A percentile compares a stretch with the other conserved stretches of the same genome.
Conservation (phyloP, 1,140 invertebrate species). For the Nephotettix cincticeps region DNA sequence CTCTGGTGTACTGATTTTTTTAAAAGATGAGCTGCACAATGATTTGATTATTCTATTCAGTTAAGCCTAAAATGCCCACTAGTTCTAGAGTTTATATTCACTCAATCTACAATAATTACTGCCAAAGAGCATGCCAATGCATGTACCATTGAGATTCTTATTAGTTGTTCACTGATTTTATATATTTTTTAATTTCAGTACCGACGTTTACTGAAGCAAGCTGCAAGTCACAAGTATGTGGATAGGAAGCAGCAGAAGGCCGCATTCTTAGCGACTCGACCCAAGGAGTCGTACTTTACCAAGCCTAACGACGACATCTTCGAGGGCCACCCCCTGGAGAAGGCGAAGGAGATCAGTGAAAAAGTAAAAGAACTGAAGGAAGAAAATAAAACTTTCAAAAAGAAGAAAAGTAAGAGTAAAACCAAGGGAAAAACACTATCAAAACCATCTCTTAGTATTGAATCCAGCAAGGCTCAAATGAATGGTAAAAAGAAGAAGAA, state of each 20-base stretch:
- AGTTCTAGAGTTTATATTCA: too few species aligned
- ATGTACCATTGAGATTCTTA: too few species aligned
- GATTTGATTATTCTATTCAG: too few species aligned
- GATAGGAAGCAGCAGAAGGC: constrained; percentile 77
- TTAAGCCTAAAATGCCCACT: too few species aligned
- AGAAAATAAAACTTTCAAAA: background rate
- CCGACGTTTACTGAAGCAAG: constrained; percentile 65
- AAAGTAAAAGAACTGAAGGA: constrained; percentile 19
- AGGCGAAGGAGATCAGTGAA: constrained; percentile 37
- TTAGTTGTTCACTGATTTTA: too few species aligned
- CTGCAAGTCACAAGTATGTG: constrained; percentile 73
- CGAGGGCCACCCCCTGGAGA: constrained; percentile 52
- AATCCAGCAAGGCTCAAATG: background rate
- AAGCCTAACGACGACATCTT: constrained; percentile 64
- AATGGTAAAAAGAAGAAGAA: background rate
- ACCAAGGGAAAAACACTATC: background rate
- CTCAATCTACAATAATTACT: too few species aligned
- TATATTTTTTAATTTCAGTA: constrained; percentile 51
- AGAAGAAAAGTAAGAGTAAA: background rate
- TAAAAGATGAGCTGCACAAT: too few species aligned
- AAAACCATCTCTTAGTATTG: background rate
- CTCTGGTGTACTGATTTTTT: too few species aligned
- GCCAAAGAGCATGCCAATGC: too few species aligned
- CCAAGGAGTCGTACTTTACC: constrained; percentile 65
- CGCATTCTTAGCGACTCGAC: constrained; percentile 65